These are phyloP conservation scores for Troides helena DNA, from an alignment of 2,888 invertebrate genomes.

Conservation along the genomic window DNA sequence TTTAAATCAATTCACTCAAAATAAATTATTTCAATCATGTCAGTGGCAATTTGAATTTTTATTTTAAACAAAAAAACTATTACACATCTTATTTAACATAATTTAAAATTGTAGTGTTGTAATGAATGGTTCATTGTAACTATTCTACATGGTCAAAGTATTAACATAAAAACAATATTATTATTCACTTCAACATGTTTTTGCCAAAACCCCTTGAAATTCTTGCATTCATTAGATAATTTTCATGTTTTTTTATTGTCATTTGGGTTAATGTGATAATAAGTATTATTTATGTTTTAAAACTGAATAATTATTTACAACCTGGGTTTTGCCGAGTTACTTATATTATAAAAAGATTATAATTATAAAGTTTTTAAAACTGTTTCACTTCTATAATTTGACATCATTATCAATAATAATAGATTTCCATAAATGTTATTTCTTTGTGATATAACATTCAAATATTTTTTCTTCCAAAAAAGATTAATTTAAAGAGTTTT, in stretches of 20 bases:
- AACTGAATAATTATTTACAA: not conserved
- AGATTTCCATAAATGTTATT: no score
- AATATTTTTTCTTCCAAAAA: no score
- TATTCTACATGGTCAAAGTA: not conserved
- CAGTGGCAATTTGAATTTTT: no score
- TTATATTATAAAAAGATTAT: not conserved
- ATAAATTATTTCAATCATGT: no score
- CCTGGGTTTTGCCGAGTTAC: not conserved
- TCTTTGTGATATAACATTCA: no score
- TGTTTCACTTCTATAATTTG: no score
- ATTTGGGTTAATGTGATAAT: conserved; percentile 8
- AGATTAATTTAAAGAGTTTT: no score
- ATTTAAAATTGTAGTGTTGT: not conserved
- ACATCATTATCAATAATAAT: no score
- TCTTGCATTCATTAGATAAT: conserved; percentile 11
- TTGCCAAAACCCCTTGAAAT: conserved; percentile 5
- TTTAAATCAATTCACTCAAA: no score
- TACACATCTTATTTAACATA: not conserved
- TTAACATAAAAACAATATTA: conserved; percentile 9
- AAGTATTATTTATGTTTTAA: conserved; percentile 5
- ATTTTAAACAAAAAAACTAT: not conserved
- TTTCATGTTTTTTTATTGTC: conserved; percentile 2
- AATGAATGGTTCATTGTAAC: not conserved
- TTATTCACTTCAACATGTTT: conserved; percentile 5
- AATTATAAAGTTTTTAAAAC: no score